phyloP scores from a whole-genome alignment of 2,888 invertebrate species.

The Tiliacea citrago region DNA sequence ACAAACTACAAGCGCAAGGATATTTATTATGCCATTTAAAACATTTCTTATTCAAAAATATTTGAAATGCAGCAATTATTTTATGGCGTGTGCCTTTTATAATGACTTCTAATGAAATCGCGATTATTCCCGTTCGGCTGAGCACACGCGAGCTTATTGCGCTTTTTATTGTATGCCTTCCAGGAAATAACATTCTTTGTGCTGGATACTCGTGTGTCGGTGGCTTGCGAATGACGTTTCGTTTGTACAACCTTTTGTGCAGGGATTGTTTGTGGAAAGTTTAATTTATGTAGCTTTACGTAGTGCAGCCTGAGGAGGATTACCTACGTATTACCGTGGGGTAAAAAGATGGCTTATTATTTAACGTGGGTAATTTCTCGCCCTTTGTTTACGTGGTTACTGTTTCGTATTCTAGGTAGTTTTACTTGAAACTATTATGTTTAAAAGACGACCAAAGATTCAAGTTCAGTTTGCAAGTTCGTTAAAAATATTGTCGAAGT shows the following conservation, averaged over 20 bases:
- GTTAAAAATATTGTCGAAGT: no score
- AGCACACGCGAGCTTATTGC: slow-evolving; percentile 59
- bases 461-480: not conserved
- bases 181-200: slow-evolving; percentile 62
- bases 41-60: slow-evolving; percentile 39
- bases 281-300: slow-evolving; percentile 49
- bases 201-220: slow-evolving; percentile 51
- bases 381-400: slow-evolving; percentile 18
- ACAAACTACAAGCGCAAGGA: not conserved
- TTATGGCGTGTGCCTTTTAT: slow-evolving; percentile 59
- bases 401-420: slow-evolving; percentile 2
- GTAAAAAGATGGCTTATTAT: slow-evolving; percentile 18
- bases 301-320: slow-evolving; percentile 25
- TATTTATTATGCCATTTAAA: slow-evolving; percentile 24
- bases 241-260: slow-evolving; percentile 47
- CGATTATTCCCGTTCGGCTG: slow-evolving; percentile 57
- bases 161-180: slow-evolving; percentile 57
- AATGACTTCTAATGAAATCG: slow-evolving; percentile 65
- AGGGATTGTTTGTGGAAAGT: slow-evolving; percentile 48
- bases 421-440: slow-evolving; percentile 5
- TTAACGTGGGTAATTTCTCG: slow-evolving; percentile 2
- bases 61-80: slow-evolving; percentile 57
- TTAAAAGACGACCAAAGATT: not conserved
- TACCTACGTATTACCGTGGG: slow-evolving; percentile 3
- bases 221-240: slow-evolving; percentile 48